These are phyloP conservation scores for Leguminivora glycinivorella DNA, from an alignment of 1,140 invertebrate genomes.

Conservation along the genomic window DNA sequence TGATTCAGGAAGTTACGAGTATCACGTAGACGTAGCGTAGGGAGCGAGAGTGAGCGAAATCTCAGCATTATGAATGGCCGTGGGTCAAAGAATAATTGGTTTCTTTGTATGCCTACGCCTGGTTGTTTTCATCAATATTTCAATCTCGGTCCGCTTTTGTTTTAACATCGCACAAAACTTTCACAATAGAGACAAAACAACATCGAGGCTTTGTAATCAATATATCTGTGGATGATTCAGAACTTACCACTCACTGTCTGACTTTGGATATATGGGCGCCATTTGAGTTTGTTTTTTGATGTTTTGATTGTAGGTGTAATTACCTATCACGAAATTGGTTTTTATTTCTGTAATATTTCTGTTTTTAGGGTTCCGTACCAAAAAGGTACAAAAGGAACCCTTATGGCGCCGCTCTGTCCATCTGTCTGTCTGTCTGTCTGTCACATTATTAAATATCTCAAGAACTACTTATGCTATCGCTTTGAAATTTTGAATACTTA, in stretches of 20 bases:
- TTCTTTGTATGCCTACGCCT: conserved; percentile 8
- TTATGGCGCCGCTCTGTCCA: too few relatives aligned
- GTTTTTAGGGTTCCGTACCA: too few relatives aligned
- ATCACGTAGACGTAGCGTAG: not conserved
- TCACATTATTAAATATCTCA: too few relatives aligned
- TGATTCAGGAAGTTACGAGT: not conserved
- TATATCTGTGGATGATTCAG: not conserved
- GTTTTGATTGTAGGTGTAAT: too few relatives aligned
- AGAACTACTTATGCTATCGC: too few relatives aligned
- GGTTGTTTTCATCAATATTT: conserved; percentile 21
- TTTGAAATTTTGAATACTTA: too few relatives aligned
- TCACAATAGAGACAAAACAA: conserved; percentile 6
- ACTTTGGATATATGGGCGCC: too few relatives aligned
- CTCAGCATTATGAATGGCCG: conserved; percentile 6
- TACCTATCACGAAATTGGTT: too few relatives aligned
- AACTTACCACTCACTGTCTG: not conserved
- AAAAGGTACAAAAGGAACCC: too few relatives aligned
- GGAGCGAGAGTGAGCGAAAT: conserved; percentile 2
- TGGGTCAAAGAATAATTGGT: conserved; percentile 22
- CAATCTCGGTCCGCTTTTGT: conserved; percentile 15
- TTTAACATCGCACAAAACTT: conserved; percentile 3
- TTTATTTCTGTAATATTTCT: too few relatives aligned
- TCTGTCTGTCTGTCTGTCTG: too few relatives aligned
- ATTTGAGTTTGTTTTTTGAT: too few relatives aligned
- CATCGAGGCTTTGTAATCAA: not conserved